Evolutionary conservation across 2,797 vertebrate genomes (phyloP).

Genomic region (Hemitrygon akajei): DNA sequence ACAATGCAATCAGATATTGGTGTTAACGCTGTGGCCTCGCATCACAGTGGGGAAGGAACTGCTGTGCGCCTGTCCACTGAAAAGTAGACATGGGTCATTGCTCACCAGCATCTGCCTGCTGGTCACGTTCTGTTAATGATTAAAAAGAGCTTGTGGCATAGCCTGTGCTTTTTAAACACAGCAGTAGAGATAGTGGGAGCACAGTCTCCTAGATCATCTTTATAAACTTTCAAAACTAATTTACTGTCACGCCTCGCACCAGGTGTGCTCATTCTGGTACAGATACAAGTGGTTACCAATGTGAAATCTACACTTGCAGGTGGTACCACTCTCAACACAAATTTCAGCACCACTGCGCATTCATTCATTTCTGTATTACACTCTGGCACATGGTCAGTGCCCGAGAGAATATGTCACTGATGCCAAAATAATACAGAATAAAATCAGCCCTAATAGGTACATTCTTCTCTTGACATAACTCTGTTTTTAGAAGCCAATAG

Average conservation of each 20-base stretch:
- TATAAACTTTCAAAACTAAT: neutral
- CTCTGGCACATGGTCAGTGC: neutral
- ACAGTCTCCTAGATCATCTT: neutral
- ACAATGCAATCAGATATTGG: no score
- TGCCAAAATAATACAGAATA: neutral
- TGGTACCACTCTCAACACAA: neutral
- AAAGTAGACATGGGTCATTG: neutral
- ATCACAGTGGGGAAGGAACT: neutral
- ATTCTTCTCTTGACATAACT: neutral
- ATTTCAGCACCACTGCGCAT: neutral
- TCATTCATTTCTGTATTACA: neutral
- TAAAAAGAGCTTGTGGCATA: neutral
- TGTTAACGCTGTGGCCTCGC: neutral
- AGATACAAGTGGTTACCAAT: neutral
- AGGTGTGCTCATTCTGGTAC: neutral
- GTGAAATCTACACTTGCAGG: neutral
- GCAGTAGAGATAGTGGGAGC: neutral
- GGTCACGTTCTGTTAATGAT: neutral
- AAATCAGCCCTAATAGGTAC: slow-evolving; percentile 14
- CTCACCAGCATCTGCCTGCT: neutral
- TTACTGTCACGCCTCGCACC: neutral
- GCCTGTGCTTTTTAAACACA: neutral
- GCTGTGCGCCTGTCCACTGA: neutral
- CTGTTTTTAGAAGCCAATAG: neutral
- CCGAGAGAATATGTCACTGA: slow-evolving; percentile 2